These are phyloP conservation scores for Leuciscus idus DNA, from an alignment of 2,113 vertebrate species.

Conservation along the genomic window DNA sequence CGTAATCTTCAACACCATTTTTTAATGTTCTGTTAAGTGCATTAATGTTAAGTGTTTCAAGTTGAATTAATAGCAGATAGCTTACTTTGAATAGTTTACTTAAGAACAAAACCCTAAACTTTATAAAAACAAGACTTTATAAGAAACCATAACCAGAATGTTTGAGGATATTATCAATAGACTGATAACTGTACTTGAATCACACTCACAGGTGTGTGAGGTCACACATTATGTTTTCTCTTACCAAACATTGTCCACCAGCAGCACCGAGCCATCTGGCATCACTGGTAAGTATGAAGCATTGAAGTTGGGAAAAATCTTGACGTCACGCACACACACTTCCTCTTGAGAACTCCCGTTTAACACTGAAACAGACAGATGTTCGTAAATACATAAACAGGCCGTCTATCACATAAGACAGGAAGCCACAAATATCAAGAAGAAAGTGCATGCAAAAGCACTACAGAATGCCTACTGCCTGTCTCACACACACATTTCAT, in stretches of 20 bases:
- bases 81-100: no score
- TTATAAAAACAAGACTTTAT: not conserved
- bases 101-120: not conserved
- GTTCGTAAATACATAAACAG: conserved; percentile 10
- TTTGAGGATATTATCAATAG: not conserved
- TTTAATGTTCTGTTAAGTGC: not conserved
- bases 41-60: not conserved
- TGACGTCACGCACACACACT: conserved; percentile 81
- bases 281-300: conserved; percentile 88
- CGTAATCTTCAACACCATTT: not conserved
- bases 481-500: no score
- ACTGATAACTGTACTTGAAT: not conserved
- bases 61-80: not conserved
- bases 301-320: conserved; percentile 87
- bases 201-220: not conserved
- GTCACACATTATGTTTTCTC: conserved; percentile 49
- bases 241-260: conserved; percentile 88
- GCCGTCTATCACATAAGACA: not conserved
- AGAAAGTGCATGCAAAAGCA: not conserved
- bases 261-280: conserved; percentile 87
- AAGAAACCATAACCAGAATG: not conserved
- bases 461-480: not conserved
- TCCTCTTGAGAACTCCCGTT: conserved; percentile 86
- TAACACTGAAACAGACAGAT: conserved; percentile 72
- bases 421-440: not conserved